Conservation (phyloP, 1,140 invertebrate genomes). For the Vanessa atalanta region DNA sequence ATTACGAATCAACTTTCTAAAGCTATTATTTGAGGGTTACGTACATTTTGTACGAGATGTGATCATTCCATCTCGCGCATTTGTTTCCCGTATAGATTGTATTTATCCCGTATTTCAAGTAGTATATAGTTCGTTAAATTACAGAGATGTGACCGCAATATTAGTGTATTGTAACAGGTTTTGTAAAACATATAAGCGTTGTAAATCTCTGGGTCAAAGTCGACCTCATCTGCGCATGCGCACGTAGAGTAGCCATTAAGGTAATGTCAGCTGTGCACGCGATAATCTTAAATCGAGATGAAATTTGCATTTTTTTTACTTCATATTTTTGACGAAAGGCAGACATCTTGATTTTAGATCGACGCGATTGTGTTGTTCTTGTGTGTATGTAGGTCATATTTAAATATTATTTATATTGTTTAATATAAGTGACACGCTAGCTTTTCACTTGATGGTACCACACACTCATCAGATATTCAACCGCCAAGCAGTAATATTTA, state of each 20-base stretch:
- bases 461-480: too few species aligned
- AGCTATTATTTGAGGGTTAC: too few species aligned
- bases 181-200: slow-evolving; percentile 1
- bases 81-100: too few species aligned
- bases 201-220: slow-evolving; percentile 32
- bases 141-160: neutral
- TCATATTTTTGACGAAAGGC: neutral
- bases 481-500: too few species aligned
- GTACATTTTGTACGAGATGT: too few species aligned
- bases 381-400: neutral
- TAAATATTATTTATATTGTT: neutral
- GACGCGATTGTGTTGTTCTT: neutral
- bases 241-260: slow-evolving; percentile 13
- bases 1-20: too few species aligned
- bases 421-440: neutral
- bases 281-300: slow-evolving; percentile 10
- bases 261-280: slow-evolving; percentile 8
- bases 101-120: too few species aligned
- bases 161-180: slow-evolving; percentile 22
- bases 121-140: neutral
- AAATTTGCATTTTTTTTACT: slow-evolving; percentile 14
- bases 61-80: too few species aligned
- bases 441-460: too few species aligned
- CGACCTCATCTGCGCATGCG: slow-evolving; percentile 20
- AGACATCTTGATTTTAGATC: slow-evolving; percentile 7